These are phyloP conservation scores for Hybognathus amarus DNA, from an alignment of 2,797 vertebrate genomes.

Conservation along the genomic window DNA sequence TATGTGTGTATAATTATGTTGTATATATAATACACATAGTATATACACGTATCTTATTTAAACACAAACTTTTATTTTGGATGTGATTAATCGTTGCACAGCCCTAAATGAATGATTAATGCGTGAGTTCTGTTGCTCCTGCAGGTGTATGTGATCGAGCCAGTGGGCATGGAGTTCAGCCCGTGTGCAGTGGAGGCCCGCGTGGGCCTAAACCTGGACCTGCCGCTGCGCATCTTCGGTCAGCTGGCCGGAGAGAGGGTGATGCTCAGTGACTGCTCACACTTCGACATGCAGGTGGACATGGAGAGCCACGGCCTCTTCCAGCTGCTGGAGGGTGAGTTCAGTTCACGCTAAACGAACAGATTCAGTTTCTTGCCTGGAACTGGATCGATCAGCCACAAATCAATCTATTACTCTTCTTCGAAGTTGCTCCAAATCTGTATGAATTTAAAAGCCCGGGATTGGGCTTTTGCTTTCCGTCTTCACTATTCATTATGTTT, in stretches of 20 bases:
- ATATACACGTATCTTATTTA: too few species aligned
- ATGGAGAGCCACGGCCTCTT: conserved; percentile 88
- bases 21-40: too few species aligned
- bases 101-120: too few species aligned
- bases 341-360: not conserved
- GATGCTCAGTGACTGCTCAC: conserved; percentile 92
- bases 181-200: conserved; percentile 86
- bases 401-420: not conserved
- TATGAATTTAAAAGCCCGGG: too few species aligned
- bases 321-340: conserved; percentile 82
- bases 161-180: conserved; percentile 90
- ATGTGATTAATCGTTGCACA: too few species aligned
- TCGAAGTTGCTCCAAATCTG: not conserved
- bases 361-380: not conserved
- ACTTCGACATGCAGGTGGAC: conserved; percentile 86
- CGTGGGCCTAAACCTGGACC: conserved; percentile 83
- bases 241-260: conserved; percentile 75
- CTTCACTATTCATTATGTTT: too few species aligned
- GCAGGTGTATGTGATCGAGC: conserved; percentile 92
- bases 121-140: not conserved
- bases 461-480: too few species aligned
- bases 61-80: too few species aligned
- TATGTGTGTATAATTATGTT: too few species aligned
- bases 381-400: not conserved
- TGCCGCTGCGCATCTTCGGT: conserved; percentile 89